Evolutionary conservation across 2,888 invertebrate species (phyloP).

Genomic region (Pyrochroa serraticornis): DNA sequence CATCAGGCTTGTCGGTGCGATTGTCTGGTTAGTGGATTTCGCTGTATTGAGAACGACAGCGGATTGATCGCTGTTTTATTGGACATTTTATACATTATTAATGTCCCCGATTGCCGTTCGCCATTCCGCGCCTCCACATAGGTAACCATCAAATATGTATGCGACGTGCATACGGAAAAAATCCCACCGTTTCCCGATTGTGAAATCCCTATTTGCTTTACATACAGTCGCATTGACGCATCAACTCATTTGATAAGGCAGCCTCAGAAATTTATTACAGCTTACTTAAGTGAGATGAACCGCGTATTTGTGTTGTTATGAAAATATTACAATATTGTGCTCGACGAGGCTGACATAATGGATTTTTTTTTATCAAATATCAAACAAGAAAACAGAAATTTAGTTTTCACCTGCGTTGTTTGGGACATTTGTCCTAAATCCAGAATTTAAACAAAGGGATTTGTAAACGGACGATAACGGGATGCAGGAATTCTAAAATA

Average conservation of each 20-base stretch:
- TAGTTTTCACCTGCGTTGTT: slow-evolving; percentile 1
- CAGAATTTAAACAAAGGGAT: slow-evolving; percentile 7
- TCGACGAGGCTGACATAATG: slow-evolving; percentile 7
- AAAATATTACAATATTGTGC: slow-evolving; percentile 6
- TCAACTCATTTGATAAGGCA: no score
- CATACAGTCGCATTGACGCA: background rate
- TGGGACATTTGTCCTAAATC: slow-evolving; percentile 1
- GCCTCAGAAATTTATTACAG: no score
- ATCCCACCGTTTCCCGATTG: no score
- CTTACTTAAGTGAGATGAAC: slow-evolving; percentile 5
- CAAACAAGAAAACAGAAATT: slow-evolving; percentile 5
- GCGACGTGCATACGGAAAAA: background rate
- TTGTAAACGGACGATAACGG: slow-evolving; percentile 3
- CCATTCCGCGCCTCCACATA: slow-evolving; percentile 5
- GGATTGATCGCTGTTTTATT: slow-evolving; percentile 37
- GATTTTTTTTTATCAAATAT: slow-evolving; percentile 5
- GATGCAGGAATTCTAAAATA: slow-evolving; percentile 9
- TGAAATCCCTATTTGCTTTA: background rate
- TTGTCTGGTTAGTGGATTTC: slow-evolving; percentile 39
- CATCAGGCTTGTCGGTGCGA: slow-evolving; percentile 27
- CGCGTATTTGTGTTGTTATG: background rate
- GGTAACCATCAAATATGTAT: slow-evolving; percentile 7
- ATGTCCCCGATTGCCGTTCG: slow-evolving; percentile 23
- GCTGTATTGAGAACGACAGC: slow-evolving; percentile 33
- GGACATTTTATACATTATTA: slow-evolving; percentile 39